These are phyloP conservation scores for Perodicticus potto DNA, from an alignment of 2,797 vertebrate species.

Conservation along the genomic window DNA sequence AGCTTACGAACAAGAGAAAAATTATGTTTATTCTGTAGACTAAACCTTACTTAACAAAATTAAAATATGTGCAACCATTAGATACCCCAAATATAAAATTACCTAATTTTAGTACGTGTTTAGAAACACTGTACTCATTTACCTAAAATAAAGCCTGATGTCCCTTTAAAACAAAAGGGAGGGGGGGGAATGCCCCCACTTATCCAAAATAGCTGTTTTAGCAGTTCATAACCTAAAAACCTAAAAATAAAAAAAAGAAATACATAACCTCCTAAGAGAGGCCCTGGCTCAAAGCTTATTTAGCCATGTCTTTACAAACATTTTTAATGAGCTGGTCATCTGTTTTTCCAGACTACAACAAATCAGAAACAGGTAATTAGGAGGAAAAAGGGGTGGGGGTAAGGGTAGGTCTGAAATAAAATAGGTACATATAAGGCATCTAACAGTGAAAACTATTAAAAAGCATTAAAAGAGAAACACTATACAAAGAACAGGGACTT, in stretches of 20 bases:
- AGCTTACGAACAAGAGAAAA: not conserved
- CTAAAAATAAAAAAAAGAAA: slow-evolving; percentile 30
- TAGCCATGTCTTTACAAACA: slow-evolving; percentile 47
- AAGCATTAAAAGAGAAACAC: not conserved
- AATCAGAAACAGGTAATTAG: slow-evolving; percentile 61
- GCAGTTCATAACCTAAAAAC: not conserved
- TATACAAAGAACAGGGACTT: not conserved
- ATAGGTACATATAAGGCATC: not conserved
- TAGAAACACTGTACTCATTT: slow-evolving; percentile 41
- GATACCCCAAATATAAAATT: not conserved
- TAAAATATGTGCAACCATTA: not conserved
- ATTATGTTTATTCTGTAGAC: not conserved
- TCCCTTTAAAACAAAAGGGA: slow-evolving; percentile 19
- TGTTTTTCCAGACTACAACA: not conserved
- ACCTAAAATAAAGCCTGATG: not conserved
- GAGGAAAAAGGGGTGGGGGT: not conserved
- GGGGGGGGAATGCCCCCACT: not conserved
- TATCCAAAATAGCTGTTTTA: not conserved
- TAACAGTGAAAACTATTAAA: not conserved
- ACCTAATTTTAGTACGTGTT: not conserved
- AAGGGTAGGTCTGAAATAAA: not conserved
- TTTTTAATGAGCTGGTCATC: slow-evolving; percentile 39
- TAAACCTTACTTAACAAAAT: slow-evolving; percentile 41
- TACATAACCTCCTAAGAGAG: not conserved
- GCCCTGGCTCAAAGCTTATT: not conserved